Evolutionary conservation across 2,888 invertebrate genomes (phyloP).

Genomic region (Ectemnius cavifrons): DNA sequence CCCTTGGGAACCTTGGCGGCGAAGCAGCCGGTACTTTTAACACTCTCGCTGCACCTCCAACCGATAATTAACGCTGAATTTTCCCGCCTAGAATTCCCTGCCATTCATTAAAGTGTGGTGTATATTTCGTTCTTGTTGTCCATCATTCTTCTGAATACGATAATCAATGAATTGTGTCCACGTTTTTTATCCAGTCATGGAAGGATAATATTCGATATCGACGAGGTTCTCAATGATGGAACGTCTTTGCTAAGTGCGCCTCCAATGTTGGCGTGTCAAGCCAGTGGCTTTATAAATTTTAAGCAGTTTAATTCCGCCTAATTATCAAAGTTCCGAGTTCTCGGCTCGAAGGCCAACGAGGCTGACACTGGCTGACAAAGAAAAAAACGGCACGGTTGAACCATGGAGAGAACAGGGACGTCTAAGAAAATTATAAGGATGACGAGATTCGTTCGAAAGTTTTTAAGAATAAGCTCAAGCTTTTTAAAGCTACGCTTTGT

Average conservation of each 20-base stretch:
- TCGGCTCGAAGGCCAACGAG: conserved; percentile 15
- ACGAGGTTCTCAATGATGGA: no score
- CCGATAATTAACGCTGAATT: no score
- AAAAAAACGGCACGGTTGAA: conserved; percentile 13
- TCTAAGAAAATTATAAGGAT: not conserved
- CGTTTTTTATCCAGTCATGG: conserved; percentile 11
- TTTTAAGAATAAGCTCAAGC: conserved; percentile 36
- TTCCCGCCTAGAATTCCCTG: no score
- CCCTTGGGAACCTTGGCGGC: conserved; percentile 47
- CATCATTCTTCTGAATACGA: no score
- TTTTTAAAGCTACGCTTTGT: conserved; percentile 24
- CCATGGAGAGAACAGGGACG: not conserved
- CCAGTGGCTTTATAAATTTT: conserved; percentile 63
- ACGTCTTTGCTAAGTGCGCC: no score
- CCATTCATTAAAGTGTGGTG: no score
- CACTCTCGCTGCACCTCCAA: not conserved
- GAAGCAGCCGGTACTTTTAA: conserved; percentile 29
- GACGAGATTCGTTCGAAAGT: conserved; percentile 36
- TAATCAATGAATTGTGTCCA: no score
- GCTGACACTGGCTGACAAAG: conserved; percentile 13
- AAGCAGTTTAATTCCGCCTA: conserved; percentile 67
- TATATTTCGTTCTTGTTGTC: no score
- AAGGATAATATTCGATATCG: not conserved
- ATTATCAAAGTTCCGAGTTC: conserved; percentile 64
- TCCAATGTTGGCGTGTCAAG: conserved; percentile 43